Base-by-base conservation (phyloP, 2,113 vertebrate species). In the Cacatua alba region DNA sequence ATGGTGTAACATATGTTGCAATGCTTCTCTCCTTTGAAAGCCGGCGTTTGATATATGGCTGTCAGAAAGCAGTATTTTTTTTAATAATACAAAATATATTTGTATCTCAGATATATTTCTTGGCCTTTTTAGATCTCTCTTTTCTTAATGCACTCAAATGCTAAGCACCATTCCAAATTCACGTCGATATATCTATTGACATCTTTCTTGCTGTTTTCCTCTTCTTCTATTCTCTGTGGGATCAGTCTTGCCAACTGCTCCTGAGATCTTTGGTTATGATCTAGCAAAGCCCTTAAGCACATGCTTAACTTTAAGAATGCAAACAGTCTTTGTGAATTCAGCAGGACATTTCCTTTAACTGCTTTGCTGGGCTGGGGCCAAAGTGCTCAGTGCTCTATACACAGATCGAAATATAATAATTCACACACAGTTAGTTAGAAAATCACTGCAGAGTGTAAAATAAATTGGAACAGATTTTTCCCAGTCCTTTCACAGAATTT, bases 201-300 rank as follows among this genome's bases (percentile, higher is more conserved):
- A 96, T 96, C 37, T 91, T 95, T 91, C 94, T 96, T 79, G 94
- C 89, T 95, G 93, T 95, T 97, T 97, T 95, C 84, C 76, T 94
- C 89, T 80, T 96, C 85, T 94, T 94, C 82, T 85, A 67, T 94
- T 97, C 95, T 97, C 96, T 88, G 65, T 77, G 94, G 94, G 93
- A 91, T 96, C 92, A 92, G 60, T 71, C 94, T 94, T 93, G 91
- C 95, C 95, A 97, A 96, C 86, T 68, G 88, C 92, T 94, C 74
- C 88, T 64, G 88, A 96, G 94, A 95, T 96, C 92, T 93, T 96
- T 90, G 80, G 92, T 96, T 96, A 96, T 94, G 96, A 97, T 97
- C 94, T 94, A 95, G 96, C 70, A 96, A 96, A 96, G 95, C 95
- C 88, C 94, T 95, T 96, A 97, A 96, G 96, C 96, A 94, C 88